These are phyloP conservation scores for Lasius platythorax DNA, from an alignment of 2,888 invertebrate genomes.

Conservation along the genomic window DNA sequence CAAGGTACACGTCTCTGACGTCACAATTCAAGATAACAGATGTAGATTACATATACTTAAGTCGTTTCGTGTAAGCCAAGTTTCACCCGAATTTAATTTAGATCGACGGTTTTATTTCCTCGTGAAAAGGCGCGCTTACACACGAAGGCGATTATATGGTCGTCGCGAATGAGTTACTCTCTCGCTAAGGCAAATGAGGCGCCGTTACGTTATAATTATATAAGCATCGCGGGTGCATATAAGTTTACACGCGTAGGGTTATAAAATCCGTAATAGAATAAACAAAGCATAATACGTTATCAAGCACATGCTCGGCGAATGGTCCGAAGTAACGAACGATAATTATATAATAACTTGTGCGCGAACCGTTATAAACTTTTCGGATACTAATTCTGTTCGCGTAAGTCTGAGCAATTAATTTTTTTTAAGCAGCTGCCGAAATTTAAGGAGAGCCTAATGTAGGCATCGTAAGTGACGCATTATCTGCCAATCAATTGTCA, in stretches of 20 bases:
- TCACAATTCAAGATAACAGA: background rate
- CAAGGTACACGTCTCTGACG: background rate
- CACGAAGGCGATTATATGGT: background rate
- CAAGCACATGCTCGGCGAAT: background rate
- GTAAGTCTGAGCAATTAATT: background rate
- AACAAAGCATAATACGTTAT: background rate
- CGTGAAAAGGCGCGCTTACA: background rate
- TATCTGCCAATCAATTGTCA: background rate
- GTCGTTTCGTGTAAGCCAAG: background rate
- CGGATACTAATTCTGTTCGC: background rate
- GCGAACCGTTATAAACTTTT: background rate
- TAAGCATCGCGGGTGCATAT: conserved; percentile 4
- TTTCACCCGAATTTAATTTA: conserved; percentile 22
- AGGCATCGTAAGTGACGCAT: background rate
- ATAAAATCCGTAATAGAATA: conserved; percentile 11
- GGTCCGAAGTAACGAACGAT: background rate
- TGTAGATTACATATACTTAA: background rate
- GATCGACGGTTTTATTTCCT: conserved; percentile 1
- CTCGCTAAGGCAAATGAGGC: conserved; percentile 10
- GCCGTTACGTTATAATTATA: conserved; percentile 39
- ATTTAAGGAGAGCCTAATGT: background rate
- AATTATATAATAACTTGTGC: conserved; percentile 6
- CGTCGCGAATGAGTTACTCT: conserved; percentile 18
- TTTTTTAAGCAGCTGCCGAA: background rate
- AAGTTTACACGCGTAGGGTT: background rate